Percentiles rank a stretch among this genome's conserved stretches.
These are phyloP conservation scores for Petromus typicus DNA, from an alignment of 2,113 vertebrate genomes.

Conservation along the genomic window DNA sequence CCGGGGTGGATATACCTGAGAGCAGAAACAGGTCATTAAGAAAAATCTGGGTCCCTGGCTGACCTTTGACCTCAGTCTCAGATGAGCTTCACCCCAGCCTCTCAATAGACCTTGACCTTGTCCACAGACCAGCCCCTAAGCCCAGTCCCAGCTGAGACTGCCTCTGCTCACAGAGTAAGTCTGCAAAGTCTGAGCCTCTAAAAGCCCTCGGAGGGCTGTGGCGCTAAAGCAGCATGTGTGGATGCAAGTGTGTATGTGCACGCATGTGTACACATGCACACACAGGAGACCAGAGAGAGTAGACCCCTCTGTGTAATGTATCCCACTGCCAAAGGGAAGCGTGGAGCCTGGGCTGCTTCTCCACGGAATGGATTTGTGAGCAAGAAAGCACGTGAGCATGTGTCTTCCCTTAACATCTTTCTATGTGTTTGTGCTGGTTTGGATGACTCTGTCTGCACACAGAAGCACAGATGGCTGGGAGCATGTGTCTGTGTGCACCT, in stretches of 20 bases:
- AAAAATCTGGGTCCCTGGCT: slow-evolving; percentile 1
- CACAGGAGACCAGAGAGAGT: background rate
- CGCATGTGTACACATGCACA: too few species aligned
- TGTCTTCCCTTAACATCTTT: slow-evolving; percentile 11
- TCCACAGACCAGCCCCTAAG: slow-evolving; percentile 14
- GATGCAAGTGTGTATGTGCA: background rate
- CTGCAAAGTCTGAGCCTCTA: slow-evolving; percentile 12
- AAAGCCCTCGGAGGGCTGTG: background rate
- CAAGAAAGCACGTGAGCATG: slow-evolving; percentile 47
- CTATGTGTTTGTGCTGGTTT: background rate
- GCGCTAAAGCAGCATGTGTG: too few species aligned
- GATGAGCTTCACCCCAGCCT: background rate
- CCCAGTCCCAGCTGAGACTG: slow-evolving; percentile 16
- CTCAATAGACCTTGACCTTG: slow-evolving; percentile 69
- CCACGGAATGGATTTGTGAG: background rate
- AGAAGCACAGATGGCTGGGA: background rate
- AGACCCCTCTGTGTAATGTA: background rate
- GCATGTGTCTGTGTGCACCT: background rate
- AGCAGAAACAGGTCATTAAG: background rate
- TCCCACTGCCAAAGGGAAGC: background rate
- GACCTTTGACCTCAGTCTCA: slow-evolving; percentile 52
- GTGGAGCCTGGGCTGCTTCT: background rate
- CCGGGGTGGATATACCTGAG: background rate
- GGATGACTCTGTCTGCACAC: background rate
- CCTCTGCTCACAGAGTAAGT: slow-evolving; percentile 39